These are phyloP conservation scores for Erithacus rubecula DNA, from an alignment of 2,797 vertebrate genomes.

Conservation along the genomic window DNA sequence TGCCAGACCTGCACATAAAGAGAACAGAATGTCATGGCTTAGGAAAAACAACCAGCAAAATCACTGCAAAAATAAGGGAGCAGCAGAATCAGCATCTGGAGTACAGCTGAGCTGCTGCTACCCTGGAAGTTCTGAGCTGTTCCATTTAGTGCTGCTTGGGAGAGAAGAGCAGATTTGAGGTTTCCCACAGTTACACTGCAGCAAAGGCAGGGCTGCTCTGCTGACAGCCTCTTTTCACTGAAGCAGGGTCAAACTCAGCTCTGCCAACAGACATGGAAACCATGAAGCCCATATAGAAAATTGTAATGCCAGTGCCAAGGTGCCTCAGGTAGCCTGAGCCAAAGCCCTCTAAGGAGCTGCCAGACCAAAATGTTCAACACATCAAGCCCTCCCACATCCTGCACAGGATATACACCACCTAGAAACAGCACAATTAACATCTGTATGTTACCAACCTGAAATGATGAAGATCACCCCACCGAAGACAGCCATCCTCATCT, in stretches of 20 bases:
- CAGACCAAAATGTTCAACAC: background rate
- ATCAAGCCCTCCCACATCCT: background rate
- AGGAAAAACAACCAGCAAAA: background rate
- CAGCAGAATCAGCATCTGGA: background rate
- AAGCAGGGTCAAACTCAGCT: background rate
- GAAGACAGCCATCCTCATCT: conserved; percentile 77
- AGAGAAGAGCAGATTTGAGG: background rate
- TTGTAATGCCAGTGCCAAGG: background rate
- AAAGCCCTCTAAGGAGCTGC: background rate
- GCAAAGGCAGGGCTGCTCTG: background rate
- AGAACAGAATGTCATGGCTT: background rate
- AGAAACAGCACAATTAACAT: background rate
- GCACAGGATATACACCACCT: background rate
- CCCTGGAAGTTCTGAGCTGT: background rate
- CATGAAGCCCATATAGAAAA: background rate
- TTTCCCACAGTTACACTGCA: background rate
- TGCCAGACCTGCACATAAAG: conserved; percentile 68
- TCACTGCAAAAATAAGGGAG: background rate
- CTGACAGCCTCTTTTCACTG: background rate
- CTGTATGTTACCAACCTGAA: conserved; percentile 75
- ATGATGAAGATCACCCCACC: conserved; percentile 85
- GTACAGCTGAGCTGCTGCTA: background rate
- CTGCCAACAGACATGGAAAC: background rate
- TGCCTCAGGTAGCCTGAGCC: background rate
- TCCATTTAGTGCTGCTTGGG: background rate